These are phyloP conservation scores for Psilopogon haemacephalus DNA, from an alignment of 2,113 vertebrate species.

Conservation along the genomic window DNA sequence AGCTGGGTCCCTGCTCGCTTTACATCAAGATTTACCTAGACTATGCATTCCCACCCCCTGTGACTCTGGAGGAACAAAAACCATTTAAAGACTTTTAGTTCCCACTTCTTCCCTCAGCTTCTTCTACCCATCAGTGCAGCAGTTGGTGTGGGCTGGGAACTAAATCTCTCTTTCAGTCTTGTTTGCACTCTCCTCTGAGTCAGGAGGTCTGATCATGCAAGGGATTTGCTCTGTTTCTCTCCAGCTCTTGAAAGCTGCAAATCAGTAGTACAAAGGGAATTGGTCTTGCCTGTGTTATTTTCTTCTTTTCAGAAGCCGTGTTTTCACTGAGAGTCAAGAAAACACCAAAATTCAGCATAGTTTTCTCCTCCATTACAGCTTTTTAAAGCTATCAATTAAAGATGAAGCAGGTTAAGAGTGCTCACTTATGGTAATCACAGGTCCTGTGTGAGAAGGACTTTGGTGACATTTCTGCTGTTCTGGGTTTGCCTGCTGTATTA, in stretches of 20 bases:
- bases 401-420: slow-evolving; percentile 1
- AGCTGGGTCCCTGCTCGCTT: slow-evolving; percentile 58
- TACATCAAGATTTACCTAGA: slow-evolving; percentile 66
- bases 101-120: neutral
- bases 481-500: neutral
- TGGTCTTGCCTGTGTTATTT: neutral
- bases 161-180: neutral
- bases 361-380: neutral
- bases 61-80: neutral
- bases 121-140: neutral
- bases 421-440: neutral
- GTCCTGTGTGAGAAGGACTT: neutral
- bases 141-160: neutral
- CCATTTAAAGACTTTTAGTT: slow-evolving; percentile 8
- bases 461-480: slow-evolving; percentile 19
- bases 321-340: neutral
- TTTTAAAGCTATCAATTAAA: neutral
- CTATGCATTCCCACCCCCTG: neutral
- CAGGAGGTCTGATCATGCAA: rapidly evolving
- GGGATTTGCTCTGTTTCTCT: slow-evolving; percentile 40
- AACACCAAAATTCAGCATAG: neutral
- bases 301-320: neutral
- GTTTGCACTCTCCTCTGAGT: neutral
- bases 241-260: neutral
- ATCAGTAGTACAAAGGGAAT: neutral